Conservation (phyloP, 2,113 vertebrate species). For the Nothoprocta pentlandii region DNA sequence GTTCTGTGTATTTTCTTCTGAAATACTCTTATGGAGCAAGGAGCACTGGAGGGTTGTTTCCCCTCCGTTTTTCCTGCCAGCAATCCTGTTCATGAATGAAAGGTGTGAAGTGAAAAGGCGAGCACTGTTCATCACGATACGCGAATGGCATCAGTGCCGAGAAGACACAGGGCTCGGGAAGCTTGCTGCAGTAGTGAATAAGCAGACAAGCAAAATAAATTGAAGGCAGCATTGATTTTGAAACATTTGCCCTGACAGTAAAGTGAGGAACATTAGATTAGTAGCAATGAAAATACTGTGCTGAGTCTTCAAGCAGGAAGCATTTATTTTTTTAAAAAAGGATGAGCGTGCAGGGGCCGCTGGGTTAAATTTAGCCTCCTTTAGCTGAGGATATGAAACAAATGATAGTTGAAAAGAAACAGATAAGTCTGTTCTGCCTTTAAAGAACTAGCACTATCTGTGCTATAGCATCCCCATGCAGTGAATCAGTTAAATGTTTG, state of each 20-base stretch:
- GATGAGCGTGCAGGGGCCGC: neutral
- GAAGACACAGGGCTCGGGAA: neutral
- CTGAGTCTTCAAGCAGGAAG: neutral
- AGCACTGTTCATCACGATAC: neutral
- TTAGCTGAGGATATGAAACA: neutral
- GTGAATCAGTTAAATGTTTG: neutral
- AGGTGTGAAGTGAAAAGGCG: neutral
- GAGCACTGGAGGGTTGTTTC: neutral
- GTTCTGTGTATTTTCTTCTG: neutral
- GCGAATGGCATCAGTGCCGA: neutral
- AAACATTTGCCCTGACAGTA: neutral
- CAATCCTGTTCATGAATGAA: neutral
- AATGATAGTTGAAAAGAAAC: neutral
- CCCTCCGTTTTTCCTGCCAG: neutral
- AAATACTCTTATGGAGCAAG: neutral
- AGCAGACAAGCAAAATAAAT: neutral
- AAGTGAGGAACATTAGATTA: neutral
- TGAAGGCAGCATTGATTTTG: neutral
- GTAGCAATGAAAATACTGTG: neutral
- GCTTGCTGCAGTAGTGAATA: neutral
- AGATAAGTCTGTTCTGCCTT: neutral
- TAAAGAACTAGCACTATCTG: neutral
- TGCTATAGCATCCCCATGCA: neutral
- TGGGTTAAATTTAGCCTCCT: neutral
- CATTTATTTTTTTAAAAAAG: neutral